Evolutionary conservation across 2,888 invertebrate genomes (phyloP).

Genomic region (Notodonta ziczac): DNA sequence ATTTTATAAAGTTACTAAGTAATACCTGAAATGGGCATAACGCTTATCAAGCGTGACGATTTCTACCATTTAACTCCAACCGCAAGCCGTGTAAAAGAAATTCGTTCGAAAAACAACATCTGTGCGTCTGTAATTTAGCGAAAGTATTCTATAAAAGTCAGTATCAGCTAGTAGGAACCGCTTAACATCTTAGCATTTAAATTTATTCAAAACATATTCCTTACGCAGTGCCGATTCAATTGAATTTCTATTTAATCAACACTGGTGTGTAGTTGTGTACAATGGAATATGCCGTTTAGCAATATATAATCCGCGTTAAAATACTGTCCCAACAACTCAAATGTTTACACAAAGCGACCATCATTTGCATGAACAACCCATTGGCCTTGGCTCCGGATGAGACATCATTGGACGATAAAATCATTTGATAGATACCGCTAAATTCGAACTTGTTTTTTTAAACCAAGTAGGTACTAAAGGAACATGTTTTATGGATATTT

Average conservation of each 20-base stretch:
- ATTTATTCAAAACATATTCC: background rate
- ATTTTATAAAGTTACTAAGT: too few relatives aligned
- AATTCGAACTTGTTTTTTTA: conserved; percentile 17
- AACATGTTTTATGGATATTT: conserved; percentile 19
- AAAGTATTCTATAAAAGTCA: background rate
- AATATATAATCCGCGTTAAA: conserved; percentile 29
- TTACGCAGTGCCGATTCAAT: background rate
- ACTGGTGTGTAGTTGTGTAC: background rate
- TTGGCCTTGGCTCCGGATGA: conserved; percentile 39
- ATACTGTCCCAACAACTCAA: conserved; percentile 24
- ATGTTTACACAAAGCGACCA: conserved; percentile 29
- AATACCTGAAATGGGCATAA: too few relatives aligned
- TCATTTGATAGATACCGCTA: conserved; percentile 22
- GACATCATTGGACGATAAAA: conserved; percentile 33
- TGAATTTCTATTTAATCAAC: background rate
- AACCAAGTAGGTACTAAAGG: conserved; percentile 13
- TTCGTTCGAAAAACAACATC: too few relatives aligned
- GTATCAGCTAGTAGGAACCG: background rate
- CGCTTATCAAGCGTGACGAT: too few relatives aligned
- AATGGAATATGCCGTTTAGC: conserved; percentile 18
- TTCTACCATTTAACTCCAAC: too few relatives aligned
- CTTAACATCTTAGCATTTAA: background rate
- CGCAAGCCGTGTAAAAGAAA: too few relatives aligned
- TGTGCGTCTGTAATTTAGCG: too few relatives aligned
- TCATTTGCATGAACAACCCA: conserved; percentile 45